phyloP scores from a whole-genome alignment of 1,140 invertebrate genomes.

The Scaptodrosophila lebanonensis region DNA sequence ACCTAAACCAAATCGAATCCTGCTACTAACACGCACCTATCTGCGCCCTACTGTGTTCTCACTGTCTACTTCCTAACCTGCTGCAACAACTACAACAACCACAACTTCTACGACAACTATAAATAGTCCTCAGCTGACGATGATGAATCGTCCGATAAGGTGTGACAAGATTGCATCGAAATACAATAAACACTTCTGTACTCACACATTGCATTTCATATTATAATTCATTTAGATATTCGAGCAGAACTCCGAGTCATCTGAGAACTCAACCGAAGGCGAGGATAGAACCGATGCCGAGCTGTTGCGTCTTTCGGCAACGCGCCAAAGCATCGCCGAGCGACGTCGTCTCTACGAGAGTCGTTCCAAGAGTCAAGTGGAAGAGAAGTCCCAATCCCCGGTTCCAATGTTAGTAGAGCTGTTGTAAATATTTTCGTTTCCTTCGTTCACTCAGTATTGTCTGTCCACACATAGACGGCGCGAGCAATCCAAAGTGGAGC shows the following conservation, averaged over 20 bases:
- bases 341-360: conserved; percentile 86
- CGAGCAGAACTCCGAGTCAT: conserved; percentile 74
- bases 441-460: too few relatives aligned
- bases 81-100: conserved; percentile 16
- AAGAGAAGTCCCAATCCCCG: conserved; percentile 84
- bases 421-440: background rate
- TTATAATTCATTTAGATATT: conserved; percentile 50
- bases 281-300: conserved; percentile 75
- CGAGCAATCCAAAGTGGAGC: conserved; percentile 63
- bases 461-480: too few relatives aligned
- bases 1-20: conserved; percentile 8
- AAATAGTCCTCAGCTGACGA: conserved; percentile 71
- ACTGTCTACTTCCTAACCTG: conserved; percentile 27
- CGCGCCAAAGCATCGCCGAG: conserved; percentile 86
- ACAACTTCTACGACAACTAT: conserved; percentile 23
- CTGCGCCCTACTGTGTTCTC: conserved; percentile 19
- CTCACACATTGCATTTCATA: background rate
- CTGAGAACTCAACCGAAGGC: conserved; percentile 72
- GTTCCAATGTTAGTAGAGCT: conserved; percentile 80
- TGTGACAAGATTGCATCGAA: conserved; percentile 9
- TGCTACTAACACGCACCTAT: conserved; percentile 27
- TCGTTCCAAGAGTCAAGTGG: conserved; percentile 81
- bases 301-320: conserved; percentile 75
- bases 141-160: conserved; percentile 76
- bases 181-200: conserved; percentile 1